These are phyloP conservation scores for Lethenteron reissneri DNA, from an alignment of 2,113 vertebrate species.

Conservation along the genomic window DNA sequence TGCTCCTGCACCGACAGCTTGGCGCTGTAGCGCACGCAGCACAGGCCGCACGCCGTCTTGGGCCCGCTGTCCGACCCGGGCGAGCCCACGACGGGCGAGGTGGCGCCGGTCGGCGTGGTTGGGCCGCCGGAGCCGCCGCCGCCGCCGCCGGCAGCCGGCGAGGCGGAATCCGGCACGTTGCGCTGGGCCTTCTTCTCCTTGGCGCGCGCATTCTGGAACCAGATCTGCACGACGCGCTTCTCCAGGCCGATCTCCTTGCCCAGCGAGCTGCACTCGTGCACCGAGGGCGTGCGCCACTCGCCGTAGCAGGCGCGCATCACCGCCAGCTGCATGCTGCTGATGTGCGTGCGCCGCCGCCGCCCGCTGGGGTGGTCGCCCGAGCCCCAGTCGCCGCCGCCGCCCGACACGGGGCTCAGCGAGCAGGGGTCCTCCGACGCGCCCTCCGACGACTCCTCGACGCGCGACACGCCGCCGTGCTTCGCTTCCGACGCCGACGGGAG, in stretches of 20 bases:
- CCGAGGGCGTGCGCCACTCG: slow-evolving; percentile 61
- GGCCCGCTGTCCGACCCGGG: slow-evolving; percentile 23
- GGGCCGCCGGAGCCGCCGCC: slow-evolving; percentile 11
- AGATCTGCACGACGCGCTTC: slow-evolving; percentile 65
- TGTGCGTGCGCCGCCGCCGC: slow-evolving; percentile 50
- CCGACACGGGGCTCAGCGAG: slow-evolving; percentile 17
- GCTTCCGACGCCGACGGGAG: not conserved
- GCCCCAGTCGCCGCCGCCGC: slow-evolving; percentile 15
- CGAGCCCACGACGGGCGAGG: slow-evolving; percentile 17
- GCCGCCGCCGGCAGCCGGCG: slow-evolving; percentile 24
- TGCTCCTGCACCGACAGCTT: slow-evolving; percentile 52
- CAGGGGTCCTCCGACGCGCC: not conserved
- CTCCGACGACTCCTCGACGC: not conserved
- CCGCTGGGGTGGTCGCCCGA: slow-evolving; percentile 17
- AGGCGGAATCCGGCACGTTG: slow-evolving; percentile 32
- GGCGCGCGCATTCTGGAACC: slow-evolving; percentile 74
- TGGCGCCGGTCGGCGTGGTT: slow-evolving; percentile 21
- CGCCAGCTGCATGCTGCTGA: slow-evolving; percentile 54
- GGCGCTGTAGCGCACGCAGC: slow-evolving; percentile 48
- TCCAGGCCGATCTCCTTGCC: slow-evolving; percentile 51
- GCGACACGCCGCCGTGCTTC: not conserved
- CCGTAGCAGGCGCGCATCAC: slow-evolving; percentile 67
- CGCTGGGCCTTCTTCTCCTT: slow-evolving; percentile 68
- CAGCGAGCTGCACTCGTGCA: slow-evolving; percentile 53
- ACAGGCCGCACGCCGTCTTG: slow-evolving; percentile 42